Conservation (phyloP, 2,888 invertebrate species). For the Himalopsyche tibetana region DNA sequence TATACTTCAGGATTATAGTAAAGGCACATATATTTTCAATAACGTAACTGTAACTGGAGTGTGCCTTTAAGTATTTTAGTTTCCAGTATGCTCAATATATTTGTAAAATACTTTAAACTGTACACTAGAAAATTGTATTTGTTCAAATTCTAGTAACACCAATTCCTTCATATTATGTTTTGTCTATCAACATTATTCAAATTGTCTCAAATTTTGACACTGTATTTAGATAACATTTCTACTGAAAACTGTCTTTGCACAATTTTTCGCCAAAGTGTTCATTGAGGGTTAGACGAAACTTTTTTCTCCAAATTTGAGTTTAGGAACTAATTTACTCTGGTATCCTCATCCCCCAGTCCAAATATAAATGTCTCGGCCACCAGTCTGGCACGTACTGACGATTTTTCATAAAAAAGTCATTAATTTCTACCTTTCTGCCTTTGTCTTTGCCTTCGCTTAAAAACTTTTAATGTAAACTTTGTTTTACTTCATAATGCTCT, state of each 20-base stretch:
- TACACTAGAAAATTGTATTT: no score
- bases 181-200: not conserved
- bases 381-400: constrained; percentile 61
- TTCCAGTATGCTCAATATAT: no score
- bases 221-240: not conserved
- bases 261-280: not conserved
- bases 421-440: constrained; percentile 64
- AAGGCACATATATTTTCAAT: no score
- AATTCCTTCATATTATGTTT: no score
- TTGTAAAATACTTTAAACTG: no score
- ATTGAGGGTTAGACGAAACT: constrained; percentile 6
- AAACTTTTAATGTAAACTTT: constrained; percentile 65
- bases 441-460: constrained; percentile 61
- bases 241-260: not conserved
- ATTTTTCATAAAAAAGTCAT: constrained; percentile 66
- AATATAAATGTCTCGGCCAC: constrained; percentile 50
- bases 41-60: no score
- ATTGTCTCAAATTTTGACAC: not conserved
- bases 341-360: constrained; percentile 38
- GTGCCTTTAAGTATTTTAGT: no score
- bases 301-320: constrained; percentile 57
- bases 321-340: constrained; percentile 59
- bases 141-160: no score
- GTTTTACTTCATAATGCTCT: constrained; percentile 60
- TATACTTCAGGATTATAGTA: no score